Base-by-base conservation (phyloP, 2,888 invertebrate genomes). In the Erannis defoliaria region DNA sequence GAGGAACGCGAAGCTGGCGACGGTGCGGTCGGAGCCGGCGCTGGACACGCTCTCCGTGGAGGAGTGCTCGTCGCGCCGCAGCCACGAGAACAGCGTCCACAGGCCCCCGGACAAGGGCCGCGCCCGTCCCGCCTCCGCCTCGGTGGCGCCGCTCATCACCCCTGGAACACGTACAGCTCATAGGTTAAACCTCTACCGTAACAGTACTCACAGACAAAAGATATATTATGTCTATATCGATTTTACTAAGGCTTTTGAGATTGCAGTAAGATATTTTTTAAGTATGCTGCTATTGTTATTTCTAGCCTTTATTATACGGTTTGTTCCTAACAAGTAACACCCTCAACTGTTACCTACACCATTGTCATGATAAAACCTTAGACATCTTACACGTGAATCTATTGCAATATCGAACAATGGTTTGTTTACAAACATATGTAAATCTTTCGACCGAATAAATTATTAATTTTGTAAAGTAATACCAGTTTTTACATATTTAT, bases 81-180 rank as follows among this genome's bases (percentile, higher is more conserved):
- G 94, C 96, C 96, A 96, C 86, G 94, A 95, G 79, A 96, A 94
- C 78, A 96, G 91, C 57, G 96, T 95, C 86, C 93, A 89, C 74
- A 93, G 85, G 72, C 93, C 93, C 65, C 84, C 86, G 63, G 92
- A 93, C 62, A 89, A 80, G 26, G 93, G 92, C 68, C 93, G 91
- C 75, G 88, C 83, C 73, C 90, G 89, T 63, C 78, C 68, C 62
- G 77, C 77, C 82, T 81, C 87, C 60, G 72, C 60, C 66, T 74
- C 85, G 64, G 72, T 81, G 69, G 77, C 81, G 71, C 80, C 85
- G 81, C 82, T 86, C 90, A 92, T 91, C 75, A 89, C 90, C 84
- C 73, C 89, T 88, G 84, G 53, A 86, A 84, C 18, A 84, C 10
- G 9, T 10, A 43, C 19, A 23, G 5, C 31, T 35, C 37, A 37